Percentiles rank a stretch among this genome's conserved stretches.
phyloP scores from a whole-genome alignment of 2,797 vertebrate species.

The Microctenopoma stevenorrisi region DNA sequence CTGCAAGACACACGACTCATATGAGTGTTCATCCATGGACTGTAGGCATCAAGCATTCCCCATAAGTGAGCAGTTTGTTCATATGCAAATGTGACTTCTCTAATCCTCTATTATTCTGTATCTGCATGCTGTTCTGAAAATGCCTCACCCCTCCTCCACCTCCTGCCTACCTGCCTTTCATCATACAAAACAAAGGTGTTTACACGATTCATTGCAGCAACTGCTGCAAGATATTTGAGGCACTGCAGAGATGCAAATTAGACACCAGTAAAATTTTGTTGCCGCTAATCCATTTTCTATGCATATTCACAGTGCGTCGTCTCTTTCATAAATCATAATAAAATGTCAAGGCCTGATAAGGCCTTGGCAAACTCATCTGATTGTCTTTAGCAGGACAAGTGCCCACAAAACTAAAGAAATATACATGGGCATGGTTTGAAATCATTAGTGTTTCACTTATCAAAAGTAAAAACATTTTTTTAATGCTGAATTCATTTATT shows the following conservation, averaged over 20 bases:
- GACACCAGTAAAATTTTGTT: conserved; percentile 60
- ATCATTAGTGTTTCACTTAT: conserved; percentile 14
- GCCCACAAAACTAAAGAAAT: conserved; percentile 33
- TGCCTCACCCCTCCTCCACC: conserved; percentile 15
- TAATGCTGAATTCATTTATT: too few relatives aligned
- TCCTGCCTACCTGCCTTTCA: conserved; percentile 67
- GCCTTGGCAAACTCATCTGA: conserved; percentile 24
- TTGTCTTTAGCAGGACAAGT: conserved; percentile 43
- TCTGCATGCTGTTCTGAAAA: conserved; percentile 74
- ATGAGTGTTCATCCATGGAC: conserved; percentile 54
- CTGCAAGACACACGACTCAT: conserved; percentile 64
- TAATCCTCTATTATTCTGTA: conserved; percentile 71
- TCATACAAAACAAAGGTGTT: conserved; percentile 76
- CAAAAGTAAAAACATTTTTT: neutral
- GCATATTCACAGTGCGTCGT: conserved; percentile 61
- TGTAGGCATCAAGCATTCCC: conserved; percentile 58
- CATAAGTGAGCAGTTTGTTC: conserved; percentile 67
- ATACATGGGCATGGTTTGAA: conserved; percentile 23
- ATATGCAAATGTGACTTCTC: conserved; percentile 77
- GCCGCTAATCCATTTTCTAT: conserved; percentile 68
- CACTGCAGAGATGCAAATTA: conserved; percentile 73
- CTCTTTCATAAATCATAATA: conserved; percentile 59
- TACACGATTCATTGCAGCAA: conserved; percentile 60
- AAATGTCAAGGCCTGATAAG: conserved; percentile 61
- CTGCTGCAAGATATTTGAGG: conserved; percentile 64